Evolutionary conservation across 2,888 invertebrate genomes (phyloP).

Genomic region (Apamea epomidion): DNA sequence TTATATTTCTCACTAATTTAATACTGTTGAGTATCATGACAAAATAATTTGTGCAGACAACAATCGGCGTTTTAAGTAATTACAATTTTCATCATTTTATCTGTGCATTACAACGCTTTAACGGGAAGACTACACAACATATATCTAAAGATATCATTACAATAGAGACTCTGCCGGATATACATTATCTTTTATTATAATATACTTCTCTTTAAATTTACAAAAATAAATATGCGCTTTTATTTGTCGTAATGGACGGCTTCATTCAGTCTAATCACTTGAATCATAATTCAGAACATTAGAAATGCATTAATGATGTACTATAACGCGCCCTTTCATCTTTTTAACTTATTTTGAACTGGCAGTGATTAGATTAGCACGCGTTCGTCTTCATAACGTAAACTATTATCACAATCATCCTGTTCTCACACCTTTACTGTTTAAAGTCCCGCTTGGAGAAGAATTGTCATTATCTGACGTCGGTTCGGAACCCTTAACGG

Average conservation of each 20-base stretch:
- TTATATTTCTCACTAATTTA: constrained; percentile 54
- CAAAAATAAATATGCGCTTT: constrained; percentile 69
- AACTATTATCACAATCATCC: constrained; percentile 69
- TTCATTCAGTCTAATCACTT: constrained; percentile 74
- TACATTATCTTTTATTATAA: constrained; percentile 34
- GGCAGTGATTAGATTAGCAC: constrained; percentile 73
- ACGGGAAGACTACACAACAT: constrained; percentile 80
- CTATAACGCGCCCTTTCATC: background rate
- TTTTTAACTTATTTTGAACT: constrained; percentile 38
- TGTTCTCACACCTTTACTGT: constrained; percentile 83
- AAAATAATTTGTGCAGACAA: constrained; percentile 73
- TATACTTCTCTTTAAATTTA: constrained; percentile 65
- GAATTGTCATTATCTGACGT: constrained; percentile 89
- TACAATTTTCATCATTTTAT: constrained; percentile 54
- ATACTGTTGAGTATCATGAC: constrained; percentile 60
- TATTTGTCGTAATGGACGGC: constrained; percentile 70
- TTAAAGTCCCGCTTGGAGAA: constrained; percentile 84
- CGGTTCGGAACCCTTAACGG: constrained; percentile 94
- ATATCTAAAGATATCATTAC: constrained; percentile 22
- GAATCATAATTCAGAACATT: constrained; percentile 33
- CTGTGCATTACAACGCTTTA: constrained; percentile 74
- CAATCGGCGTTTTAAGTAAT: constrained; percentile 66
- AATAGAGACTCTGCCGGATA: constrained; percentile 40
- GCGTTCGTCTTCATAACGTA: constrained; percentile 18
- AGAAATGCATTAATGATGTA: constrained; percentile 34